These are phyloP conservation scores for Maconellicoccus hirsutus DNA, from an alignment of 1,140 invertebrate genomes.

Conservation along the genomic window DNA sequence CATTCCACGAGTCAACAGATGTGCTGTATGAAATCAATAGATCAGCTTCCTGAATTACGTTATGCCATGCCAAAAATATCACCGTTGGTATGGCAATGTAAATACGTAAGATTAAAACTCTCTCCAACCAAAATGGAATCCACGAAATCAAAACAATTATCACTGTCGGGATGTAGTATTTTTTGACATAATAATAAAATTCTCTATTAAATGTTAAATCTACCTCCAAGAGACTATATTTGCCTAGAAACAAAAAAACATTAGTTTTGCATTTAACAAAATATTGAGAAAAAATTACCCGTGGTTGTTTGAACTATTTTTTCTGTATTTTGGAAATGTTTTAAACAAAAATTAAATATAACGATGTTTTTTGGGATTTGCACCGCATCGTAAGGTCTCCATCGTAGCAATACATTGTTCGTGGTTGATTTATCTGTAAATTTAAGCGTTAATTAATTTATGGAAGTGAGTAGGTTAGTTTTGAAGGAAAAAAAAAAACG, in stretches of 20 bases:
- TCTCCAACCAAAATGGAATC: slow-evolving; percentile 1
- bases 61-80: neutral
- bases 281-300: too few species aligned
- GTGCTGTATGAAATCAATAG: neutral
- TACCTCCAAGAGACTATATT: neutral
- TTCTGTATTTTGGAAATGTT: too few species aligned
- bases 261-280: neutral
- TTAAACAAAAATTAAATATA: neutral
- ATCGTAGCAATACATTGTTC: neutral
- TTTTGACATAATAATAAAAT: neutral
- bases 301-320: too few species aligned
- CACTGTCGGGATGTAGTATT: neutral
- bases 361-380: neutral
- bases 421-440: too few species aligned
- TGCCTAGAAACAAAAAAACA: neutral
- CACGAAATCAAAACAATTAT: neutral
- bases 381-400: neutral
- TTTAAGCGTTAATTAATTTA: too few species aligned
- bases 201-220: slow-evolving; percentile 41
- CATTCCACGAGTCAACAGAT: neutral
- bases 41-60: neutral
- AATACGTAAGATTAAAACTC: neutral
- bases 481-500: neutral
- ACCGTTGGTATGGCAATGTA: neutral
- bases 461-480: neutral